Conservation (phyloP, 2,113 vertebrate species). For the Apteryx owenii region DNA sequence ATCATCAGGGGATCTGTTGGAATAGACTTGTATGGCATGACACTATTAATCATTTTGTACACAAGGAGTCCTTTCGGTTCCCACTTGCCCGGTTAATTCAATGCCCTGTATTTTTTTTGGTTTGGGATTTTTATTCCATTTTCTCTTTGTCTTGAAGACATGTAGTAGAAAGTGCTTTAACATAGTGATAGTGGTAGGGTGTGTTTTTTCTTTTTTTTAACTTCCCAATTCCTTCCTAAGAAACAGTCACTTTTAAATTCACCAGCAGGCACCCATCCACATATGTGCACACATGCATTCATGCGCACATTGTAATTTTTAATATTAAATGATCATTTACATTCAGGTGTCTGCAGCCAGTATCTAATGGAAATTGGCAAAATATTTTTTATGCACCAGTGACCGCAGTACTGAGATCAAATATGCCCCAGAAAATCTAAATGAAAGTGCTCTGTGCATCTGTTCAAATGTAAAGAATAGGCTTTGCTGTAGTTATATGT, state of each 20-base stretch:
- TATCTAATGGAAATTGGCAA: neutral
- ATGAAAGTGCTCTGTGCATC: neutral
- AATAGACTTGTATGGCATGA: accelerated
- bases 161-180: neutral
- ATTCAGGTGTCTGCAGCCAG: neutral
- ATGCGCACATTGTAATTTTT: neutral
- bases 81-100: neutral
- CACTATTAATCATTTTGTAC: neutral
- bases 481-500: neutral
- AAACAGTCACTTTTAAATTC: neutral
- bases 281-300: accelerated
- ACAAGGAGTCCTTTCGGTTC: neutral
- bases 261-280: neutral
- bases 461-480: neutral
- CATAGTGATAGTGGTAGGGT: neutral
- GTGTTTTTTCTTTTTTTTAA: neutral
- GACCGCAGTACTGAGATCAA: neutral
- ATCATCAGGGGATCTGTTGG: neutral
- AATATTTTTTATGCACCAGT: neutral
- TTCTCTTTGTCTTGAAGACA: neutral
- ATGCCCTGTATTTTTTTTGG: neutral
- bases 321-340: neutral
- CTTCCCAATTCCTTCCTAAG: neutral
- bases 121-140: neutral
- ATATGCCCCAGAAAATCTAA: neutral